phyloP scores from a whole-genome alignment of 2,797 vertebrate genomes.

The Pempheris klunzingeri region DNA sequence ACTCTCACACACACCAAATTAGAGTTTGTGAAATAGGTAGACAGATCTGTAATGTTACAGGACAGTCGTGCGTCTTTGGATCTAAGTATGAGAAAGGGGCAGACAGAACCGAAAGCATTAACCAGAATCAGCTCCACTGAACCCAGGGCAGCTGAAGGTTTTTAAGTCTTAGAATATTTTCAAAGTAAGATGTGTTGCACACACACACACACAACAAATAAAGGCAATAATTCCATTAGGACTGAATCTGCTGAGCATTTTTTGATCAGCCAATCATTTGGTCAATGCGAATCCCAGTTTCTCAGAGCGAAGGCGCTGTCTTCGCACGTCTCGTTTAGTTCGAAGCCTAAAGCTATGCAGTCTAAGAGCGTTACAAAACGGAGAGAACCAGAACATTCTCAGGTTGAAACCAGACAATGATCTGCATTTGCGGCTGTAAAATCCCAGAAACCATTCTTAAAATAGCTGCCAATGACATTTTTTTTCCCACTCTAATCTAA shows the following conservation, averaged over 20 bases:
- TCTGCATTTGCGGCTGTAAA: background rate
- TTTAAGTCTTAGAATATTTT: no score
- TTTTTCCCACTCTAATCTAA: background rate
- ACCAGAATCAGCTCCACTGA: background rate
- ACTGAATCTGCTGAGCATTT: background rate
- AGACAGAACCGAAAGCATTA: background rate
- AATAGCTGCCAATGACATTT: no score
- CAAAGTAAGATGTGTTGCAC: background rate
- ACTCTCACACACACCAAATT: background rate
- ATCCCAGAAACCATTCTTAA: background rate
- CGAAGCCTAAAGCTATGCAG: background rate
- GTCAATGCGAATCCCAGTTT: background rate
- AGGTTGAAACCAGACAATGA: background rate
- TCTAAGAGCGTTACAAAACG: no score
- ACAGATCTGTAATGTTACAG: background rate
- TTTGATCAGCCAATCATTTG: background rate
- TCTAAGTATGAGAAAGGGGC: no score
- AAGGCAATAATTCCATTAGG: background rate
- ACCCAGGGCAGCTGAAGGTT: background rate
- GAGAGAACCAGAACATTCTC: background rate
- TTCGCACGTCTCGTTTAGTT: no score
- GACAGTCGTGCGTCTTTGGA: no score
- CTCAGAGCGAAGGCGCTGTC: background rate
- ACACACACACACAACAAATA: background rate
- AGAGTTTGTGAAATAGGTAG: background rate